Base-by-base conservation (phyloP, 1,140 invertebrate genomes). In the Brachionus rotundiformis region DNA sequence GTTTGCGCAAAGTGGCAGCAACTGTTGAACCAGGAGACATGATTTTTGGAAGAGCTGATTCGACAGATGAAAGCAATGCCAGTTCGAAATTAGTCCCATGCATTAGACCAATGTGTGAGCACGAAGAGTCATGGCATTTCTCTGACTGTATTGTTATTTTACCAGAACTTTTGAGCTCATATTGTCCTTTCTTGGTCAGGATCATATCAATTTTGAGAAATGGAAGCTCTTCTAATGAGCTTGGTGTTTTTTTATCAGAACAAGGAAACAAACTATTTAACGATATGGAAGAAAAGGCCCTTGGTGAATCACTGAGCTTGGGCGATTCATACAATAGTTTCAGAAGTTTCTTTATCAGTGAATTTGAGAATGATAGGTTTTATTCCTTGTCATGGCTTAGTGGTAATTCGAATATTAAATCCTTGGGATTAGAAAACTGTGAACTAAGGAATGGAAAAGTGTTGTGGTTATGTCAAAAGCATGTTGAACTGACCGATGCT, bases 391-490 rank as follows among this genome's bases (percentile, higher is more conserved):
- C 61, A 54, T 54, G 47, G 47, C 47, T 54, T 54, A 5, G 47
- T 2, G 47, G 47, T 2, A 23, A 54, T 19, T 54, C 47, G 19
- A 54, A 3, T 13, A 63, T 13, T 13, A 33, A 63, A 29, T 11
- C 29, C 13, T 13, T 29, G n/a, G 29, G 29, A 11, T 63, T 75
- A 39, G 44, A 75, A 49, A 25, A 49, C 13, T 87, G 86, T 82
- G 85, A 85, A 80, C 82, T 86, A n/a, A 86, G 85, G 23, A 86
- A 84, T 83, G 86, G 86, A n/a, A 86, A 87, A 83, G 83, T 86
- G 44, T 83, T 84, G 59, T 87, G 86, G 86, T 79, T 87, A 27
- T 87, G 86, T 83, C 65, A 83, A 3, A 68, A 84, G 16, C 86
- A 87, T 76, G 83, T 85, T 49, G 82, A 83, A 25, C 83, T 83